Percentiles rank a stretch among this genome's conserved stretches.
Conservation (phyloP, 2,797 vertebrate species). For the Arrhamphus sclerolepis region DNA sequence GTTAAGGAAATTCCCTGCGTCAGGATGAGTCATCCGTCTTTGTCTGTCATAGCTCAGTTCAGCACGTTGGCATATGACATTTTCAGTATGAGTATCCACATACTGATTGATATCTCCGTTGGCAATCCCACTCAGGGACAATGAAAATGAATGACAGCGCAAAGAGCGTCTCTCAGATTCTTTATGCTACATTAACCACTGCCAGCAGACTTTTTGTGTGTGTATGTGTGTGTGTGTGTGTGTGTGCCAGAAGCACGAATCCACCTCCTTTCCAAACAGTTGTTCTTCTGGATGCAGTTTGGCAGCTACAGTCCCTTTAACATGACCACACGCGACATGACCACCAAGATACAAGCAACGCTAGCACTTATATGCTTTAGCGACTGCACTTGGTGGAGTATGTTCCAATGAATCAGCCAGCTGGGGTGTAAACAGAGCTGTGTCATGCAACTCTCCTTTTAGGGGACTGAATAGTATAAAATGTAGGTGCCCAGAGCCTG, state of each 20-base stretch:
- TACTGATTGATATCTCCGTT: slow-evolving; percentile 72
- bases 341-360: slow-evolving; percentile 10
- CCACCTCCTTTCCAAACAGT: slow-evolving; percentile 23
- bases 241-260: slow-evolving; percentile 39
- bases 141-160: slow-evolving; percentile 70
- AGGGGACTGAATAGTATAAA: no score
- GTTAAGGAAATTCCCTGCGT: slow-evolving; percentile 43
- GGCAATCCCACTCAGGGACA: slow-evolving; percentile 54
- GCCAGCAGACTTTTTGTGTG: slow-evolving; percentile 28
- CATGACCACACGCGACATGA: slow-evolving; percentile 34
- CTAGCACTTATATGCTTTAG: slow-evolving; percentile 16
- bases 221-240: no score
- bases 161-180: slow-evolving; percentile 38
- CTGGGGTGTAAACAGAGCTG: slow-evolving; percentile 22
- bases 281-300: slow-evolving; percentile 36
- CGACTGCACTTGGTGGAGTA: slow-evolving; percentile 16
- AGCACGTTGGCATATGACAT: slow-evolving; percentile 58
- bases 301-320: slow-evolving; percentile 39
- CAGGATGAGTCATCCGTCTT: slow-evolving; percentile 60
- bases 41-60: slow-evolving; percentile 46
- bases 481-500: no score
- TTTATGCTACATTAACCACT: slow-evolving; percentile 64
- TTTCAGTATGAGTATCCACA: slow-evolving; percentile 46
- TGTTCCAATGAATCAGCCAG: slow-evolving; percentile 25
- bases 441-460: neutral